Base-by-base conservation (phyloP, 2,797 vertebrate genomes). In the Mastacembelus armatus region DNA sequence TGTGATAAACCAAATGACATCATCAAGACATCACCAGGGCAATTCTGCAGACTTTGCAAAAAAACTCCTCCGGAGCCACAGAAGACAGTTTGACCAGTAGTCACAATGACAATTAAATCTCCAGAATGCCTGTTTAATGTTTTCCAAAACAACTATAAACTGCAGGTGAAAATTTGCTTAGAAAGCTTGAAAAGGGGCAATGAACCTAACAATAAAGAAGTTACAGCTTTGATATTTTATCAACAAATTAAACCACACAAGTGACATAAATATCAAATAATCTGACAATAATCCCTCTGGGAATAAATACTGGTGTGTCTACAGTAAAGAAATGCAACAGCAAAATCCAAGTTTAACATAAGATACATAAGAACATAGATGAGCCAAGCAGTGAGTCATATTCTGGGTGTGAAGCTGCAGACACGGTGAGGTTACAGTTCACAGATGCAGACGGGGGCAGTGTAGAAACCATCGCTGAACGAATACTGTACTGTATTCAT, bases 151-250 rank as follows among this genome's bases (percentile, higher is more conserved):
- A 44, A 40, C 27, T 16, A 35, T 2, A 18, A 16, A 45, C 8
- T 14, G 10, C 29, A 16, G 8, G n/a, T 59, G 33, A n/a, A 51
- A n/a, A 76, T 22, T 32, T 4, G 19, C 33, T 38, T 2, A 14
- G 4, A 30, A 63, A 3, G 12, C 3, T 19, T 7, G 11, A 57
- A 29, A 55, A 61, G 42, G 6, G 45, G 12, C 72, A 69, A 76
- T 58, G 2, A 81, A 67, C 11, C 39, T 18, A 69, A 47, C 61
- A 57, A 22, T 26, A 3, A 18, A 64, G 26, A 58, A 38, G 42
- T 66, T 56, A 65, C 47, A 67, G 26, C 32, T 61, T 72, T 77
- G 77, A 78, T 73, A 59, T 51, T 69, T 78, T 62, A 61, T 47
- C 59, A 27, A 16, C 29, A 51, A 75, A 61, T 47, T 19, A 47